These are phyloP conservation scores for Lynx canadensis DNA, from an alignment of 2,113 vertebrate species.

Conservation along the genomic window DNA sequence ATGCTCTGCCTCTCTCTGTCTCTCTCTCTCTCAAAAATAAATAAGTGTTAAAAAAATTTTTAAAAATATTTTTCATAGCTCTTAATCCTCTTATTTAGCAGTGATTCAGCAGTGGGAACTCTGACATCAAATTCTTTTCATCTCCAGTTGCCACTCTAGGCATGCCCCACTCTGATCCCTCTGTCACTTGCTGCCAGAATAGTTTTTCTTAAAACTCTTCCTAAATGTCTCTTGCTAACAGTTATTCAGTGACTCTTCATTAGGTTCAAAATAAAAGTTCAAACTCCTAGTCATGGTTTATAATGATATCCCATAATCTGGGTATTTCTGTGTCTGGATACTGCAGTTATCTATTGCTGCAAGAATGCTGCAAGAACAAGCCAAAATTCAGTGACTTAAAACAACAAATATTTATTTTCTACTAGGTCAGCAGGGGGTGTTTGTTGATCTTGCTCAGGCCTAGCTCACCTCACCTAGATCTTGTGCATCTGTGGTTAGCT, in stretches of 20 bases:
- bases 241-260: background rate
- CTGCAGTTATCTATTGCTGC: background rate
- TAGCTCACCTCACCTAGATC: background rate
- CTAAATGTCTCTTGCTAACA: background rate
- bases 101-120: background rate
- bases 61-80: background rate
- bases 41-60: no score
- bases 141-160: background rate
- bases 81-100: background rate
- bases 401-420: background rate
- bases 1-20: no score
- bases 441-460: background rate
- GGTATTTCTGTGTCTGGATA: background rate
- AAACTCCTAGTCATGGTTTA: background rate
- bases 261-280: constrained; percentile 9
- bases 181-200: background rate
- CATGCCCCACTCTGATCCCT: background rate
- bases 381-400: background rate
- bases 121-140: background rate
- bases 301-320: background rate
- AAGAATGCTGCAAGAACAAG: background rate
- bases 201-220: background rate
- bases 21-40: no score
- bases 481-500: background rate
- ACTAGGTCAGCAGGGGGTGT: background rate